Conservation (phyloP, 2,797 vertebrate genomes). For the Melanotaenia nigrans region DNA sequence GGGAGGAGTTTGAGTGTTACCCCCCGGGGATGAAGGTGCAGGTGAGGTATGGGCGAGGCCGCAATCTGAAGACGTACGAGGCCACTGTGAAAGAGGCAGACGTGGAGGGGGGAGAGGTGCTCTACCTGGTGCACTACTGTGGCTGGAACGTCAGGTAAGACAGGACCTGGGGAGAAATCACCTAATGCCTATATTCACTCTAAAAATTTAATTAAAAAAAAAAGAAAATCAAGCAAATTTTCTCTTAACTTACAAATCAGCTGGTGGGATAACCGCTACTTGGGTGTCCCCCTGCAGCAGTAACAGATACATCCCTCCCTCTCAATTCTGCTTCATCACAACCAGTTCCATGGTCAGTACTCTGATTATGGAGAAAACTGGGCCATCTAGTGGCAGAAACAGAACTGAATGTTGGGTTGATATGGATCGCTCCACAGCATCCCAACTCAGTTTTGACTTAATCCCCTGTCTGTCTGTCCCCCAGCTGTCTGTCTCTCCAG, state of each 20-base stretch:
- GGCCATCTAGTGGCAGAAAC: conserved; percentile 81
- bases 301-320: conserved; percentile 62
- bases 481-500: conserved; percentile 71
- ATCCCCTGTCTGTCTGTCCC: conserved; percentile 78
- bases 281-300: conserved; percentile 67
- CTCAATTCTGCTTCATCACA: conserved; percentile 67
- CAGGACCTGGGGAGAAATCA: conserved; percentile 82
- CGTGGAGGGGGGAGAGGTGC: conserved; percentile 89
- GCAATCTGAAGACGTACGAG: conserved; percentile 89
- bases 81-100: conserved; percentile 90
- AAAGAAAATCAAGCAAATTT: conserved; percentile 26
- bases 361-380: conserved; percentile 67
- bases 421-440: conserved; percentile 64
- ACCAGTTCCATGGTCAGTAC: conserved; percentile 62
- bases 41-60: conserved; percentile 90
- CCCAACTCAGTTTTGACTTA: conserved; percentile 67
- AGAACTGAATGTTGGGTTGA: conserved; percentile 63
- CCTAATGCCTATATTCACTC: conserved; percentile 78
- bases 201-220: conserved; percentile 37
- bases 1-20: conserved; percentile 90
- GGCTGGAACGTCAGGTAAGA: conserved; percentile 91
- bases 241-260: conserved; percentile 55
- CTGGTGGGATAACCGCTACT: conserved; percentile 62
- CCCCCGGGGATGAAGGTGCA: conserved; percentile 91
- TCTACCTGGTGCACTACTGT: conserved; percentile 93